Conservation (phyloP, 2,113 vertebrate species). For the Hemibagrus wyckioides region DNA sequence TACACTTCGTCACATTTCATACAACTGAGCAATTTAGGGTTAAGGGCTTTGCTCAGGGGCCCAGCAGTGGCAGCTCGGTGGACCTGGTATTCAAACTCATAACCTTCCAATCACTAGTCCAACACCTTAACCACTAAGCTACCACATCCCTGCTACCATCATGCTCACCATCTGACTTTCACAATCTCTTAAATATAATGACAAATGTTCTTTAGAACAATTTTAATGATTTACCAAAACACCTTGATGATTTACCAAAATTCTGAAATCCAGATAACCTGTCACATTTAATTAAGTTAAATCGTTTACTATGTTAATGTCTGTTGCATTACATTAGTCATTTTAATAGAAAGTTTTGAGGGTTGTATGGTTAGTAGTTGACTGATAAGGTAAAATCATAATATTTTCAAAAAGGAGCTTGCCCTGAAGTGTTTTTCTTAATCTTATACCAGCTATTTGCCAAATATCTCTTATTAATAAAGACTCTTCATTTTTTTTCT, state of each 20-base stretch:
- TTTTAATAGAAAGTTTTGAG: neutral
- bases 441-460: neutral
- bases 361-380: neutral
- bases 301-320: neutral
- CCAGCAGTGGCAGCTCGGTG: too few relatives aligned
- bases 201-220: neutral
- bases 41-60: too few relatives aligned
- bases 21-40: too few relatives aligned
- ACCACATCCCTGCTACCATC: too few relatives aligned
- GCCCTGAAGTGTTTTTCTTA: neutral
- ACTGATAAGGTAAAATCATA: neutral
- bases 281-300: neutral
- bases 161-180: neutral
- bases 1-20: too few relatives aligned
- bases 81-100: too few relatives aligned
- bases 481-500: neutral
- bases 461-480: neutral
- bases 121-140: too few relatives aligned
- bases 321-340: neutral
- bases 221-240: neutral
- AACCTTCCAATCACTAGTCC: too few relatives aligned
- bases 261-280: neutral
- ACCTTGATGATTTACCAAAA: neutral
- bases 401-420: neutral
- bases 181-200: neutral